These are phyloP conservation scores for Anguilla anguilla DNA, from an alignment of 2,797 vertebrate genomes.

Conservation along the genomic window DNA sequence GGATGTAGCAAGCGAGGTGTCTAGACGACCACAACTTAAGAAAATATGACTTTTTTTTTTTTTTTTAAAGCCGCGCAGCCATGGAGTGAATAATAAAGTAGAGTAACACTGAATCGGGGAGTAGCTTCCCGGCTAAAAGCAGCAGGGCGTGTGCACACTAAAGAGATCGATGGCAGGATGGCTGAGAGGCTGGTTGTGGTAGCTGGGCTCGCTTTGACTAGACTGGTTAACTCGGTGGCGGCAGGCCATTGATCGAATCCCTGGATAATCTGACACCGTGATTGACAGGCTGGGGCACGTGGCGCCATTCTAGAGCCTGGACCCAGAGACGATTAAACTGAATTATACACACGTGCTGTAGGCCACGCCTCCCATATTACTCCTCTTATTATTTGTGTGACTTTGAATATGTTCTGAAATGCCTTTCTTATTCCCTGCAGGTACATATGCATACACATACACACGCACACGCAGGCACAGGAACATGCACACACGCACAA, in stretches of 20 bases:
- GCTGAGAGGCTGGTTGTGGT: background rate
- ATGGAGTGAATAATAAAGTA: background rate
- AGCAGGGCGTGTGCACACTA: background rate
- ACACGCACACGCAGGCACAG: slow-evolving; percentile 4
- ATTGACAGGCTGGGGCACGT: slow-evolving; percentile 55
- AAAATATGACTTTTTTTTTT: background rate
- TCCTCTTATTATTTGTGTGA: slow-evolving; percentile 6
- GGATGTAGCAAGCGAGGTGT: background rate
- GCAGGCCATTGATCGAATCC: slow-evolving; percentile 51
- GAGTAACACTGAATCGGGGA: background rate
- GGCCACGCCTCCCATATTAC: slow-evolving; percentile 54
- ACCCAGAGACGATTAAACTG: slow-evolving; percentile 62
- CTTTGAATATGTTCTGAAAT: slow-evolving; percentile 59
- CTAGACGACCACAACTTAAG: background rate
- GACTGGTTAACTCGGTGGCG: background rate
- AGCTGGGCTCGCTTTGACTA: background rate
- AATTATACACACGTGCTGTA: slow-evolving; percentile 58
- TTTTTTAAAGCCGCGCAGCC: background rate
- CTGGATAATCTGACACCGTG: slow-evolving; percentile 53
- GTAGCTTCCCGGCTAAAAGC: background rate
- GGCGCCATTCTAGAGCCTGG: slow-evolving; percentile 59
- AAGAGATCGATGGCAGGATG: background rate
- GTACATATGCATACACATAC: background rate
- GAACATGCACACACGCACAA: no score
- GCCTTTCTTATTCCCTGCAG: slow-evolving; percentile 26